Evolutionary conservation across 2,113 vertebrate genomes (phyloP), one percentile per base, ranked within the genome.

Genomic region (Pseudopipra pipra): DNA sequence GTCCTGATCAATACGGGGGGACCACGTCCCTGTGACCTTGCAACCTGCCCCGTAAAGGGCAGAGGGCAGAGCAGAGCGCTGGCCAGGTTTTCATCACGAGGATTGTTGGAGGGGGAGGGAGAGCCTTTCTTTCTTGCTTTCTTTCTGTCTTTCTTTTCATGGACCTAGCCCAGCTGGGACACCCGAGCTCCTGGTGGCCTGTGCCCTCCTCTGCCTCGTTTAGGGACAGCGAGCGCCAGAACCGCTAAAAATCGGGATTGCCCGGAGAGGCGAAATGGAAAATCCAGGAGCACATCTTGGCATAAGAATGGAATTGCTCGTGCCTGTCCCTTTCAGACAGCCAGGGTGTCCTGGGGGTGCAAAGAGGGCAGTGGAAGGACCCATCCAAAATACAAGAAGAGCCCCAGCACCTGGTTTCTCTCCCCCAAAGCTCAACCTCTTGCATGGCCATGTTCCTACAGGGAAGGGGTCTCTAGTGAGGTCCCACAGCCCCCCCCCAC

Each of bases 61-160:
- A 96, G 83, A 96, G 91, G 85, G 93, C 91, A 93, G 65, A 75
- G 67, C 46, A 6, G 68, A 79, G 91, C 0, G 1, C 22, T 86
- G 88, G 71, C 93, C 65, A 23, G 52, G 90, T 94, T 96, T 90
- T 90, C 88, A 80, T 54, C 4, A 41, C 5, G 7, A 49, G 70
- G 21, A 80, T 83, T 75, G 31, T 14, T 46, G 82, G 67, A 89
- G 85, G 86, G 94, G 96, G 85, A 96, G 95, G 94, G 94, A 95
- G 30, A 77, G 58, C 54, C 35, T 94, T 82, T 63, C 82, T 93
- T 79, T 28, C 74, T 82, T 2, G 8, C 37, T 91, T 85, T 62
- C 88, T 93, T 88, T 70, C 79, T 86, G 28, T 4, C 72, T 82
- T 71, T 87, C 90, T 95, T 96, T 84, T 95, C 85, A 88, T 12